These are phyloP conservation scores for Cyprinodon diabolis DNA, from an alignment of 2,797 vertebrate species.

Conservation along the genomic window DNA sequence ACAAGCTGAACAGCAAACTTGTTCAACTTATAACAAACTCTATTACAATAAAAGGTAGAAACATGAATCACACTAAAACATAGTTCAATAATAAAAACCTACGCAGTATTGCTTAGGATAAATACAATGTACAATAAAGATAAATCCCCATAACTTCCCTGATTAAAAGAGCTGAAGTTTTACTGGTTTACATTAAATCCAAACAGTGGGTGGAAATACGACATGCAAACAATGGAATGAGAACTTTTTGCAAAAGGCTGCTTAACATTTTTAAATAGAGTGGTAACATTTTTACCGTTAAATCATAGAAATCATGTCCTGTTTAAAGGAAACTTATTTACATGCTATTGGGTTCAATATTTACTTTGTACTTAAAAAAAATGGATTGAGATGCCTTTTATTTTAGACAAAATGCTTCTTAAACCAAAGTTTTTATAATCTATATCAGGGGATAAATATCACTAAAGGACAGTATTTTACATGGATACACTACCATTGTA, in stretches of 20 bases:
- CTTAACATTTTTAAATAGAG: neutral
- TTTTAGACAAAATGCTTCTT: neutral
- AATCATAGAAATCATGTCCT: neutral
- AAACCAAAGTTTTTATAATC: neutral
- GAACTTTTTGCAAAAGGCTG: neutral
- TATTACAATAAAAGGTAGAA: neutral
- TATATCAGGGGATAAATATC: neutral
- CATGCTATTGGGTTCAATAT: neutral
- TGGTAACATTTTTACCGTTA: neutral
- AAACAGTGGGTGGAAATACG: no score
- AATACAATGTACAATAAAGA: neutral
- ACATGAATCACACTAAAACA: neutral
- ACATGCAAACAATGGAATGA: neutral
- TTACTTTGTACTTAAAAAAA: no score
- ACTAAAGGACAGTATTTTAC: neutral
- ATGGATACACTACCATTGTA: neutral
- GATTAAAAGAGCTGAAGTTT: neutral
- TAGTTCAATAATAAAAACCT: neutral
- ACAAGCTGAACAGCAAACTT: neutral
- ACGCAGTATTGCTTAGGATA: neutral
- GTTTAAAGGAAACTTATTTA: neutral
- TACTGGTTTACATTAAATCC: neutral
- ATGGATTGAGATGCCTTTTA: neutral
- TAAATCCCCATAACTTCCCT: neutral
- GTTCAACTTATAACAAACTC: neutral